Evolutionary conservation across 2,113 vertebrate species (phyloP).

Genomic region (Alligator sinensis): DNA sequence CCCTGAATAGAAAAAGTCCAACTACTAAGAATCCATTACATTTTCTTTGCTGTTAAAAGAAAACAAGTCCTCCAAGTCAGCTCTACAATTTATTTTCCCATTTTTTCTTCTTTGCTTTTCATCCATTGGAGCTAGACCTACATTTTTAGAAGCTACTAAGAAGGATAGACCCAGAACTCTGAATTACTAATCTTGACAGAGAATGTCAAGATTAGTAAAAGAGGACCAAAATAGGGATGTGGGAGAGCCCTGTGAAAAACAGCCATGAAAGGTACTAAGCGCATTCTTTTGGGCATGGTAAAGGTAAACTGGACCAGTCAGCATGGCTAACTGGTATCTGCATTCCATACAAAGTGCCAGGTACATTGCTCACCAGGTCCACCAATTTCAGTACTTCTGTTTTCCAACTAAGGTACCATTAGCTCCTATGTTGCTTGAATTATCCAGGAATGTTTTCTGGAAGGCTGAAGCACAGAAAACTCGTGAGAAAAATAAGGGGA

Average conservation of each 20-base stretch:
- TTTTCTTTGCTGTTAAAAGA: not conserved
- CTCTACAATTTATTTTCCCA: not conserved
- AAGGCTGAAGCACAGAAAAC: not conserved
- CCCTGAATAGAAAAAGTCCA: too few relatives aligned
- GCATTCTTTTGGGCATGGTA: not conserved
- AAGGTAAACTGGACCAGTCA: not conserved
- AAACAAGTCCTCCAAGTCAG: not conserved
- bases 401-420: not conserved
- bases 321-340: not conserved
- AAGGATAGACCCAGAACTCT: accelerated
- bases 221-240: not conserved
- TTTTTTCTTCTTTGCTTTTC: not conserved
- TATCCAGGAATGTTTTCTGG: not conserved
- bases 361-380: not conserved
- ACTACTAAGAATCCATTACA: not conserved
- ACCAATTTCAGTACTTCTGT: not conserved
- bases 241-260: not conserved
- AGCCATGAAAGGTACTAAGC: not conserved
- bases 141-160: not conserved
- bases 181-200: not conserved
- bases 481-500: not conserved
- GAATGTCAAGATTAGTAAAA: not conserved
- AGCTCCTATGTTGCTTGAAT: not conserved
- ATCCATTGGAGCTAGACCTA: not conserved
- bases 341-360: not conserved